phyloP scores from a whole-genome alignment of 1,140 invertebrate genomes.

The Leptinotarsa undecemlineata region DNA sequence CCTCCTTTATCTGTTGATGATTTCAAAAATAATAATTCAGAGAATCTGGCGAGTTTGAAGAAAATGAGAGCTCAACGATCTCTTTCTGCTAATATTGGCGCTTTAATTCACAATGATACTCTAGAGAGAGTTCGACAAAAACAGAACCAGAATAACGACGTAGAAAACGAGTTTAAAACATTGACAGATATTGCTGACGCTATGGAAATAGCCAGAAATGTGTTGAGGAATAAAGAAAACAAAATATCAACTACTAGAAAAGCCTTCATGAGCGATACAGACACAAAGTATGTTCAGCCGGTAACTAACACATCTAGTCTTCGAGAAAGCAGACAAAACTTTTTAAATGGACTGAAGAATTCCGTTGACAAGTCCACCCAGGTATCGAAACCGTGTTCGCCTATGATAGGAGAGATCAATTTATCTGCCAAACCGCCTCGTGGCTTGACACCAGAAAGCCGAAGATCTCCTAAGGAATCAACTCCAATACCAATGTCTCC shows the following conservation, averaged over 20 bases:
- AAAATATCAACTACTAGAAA: constrained; percentile 48
- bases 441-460: constrained; percentile 42
- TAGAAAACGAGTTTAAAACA: constrained; percentile 44
- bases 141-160: constrained; percentile 55
- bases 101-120: constrained; percentile 67
- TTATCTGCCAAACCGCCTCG: constrained; percentile 40
- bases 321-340: constrained; percentile 40
- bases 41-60: constrained; percentile 53
- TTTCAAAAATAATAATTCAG: constrained; percentile 47
- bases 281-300: constrained; percentile 32
- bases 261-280: constrained; percentile 52
- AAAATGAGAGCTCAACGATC: constrained; percentile 79
- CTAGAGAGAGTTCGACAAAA: constrained; percentile 62
- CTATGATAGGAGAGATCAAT: constrained; percentile 15
- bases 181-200: constrained; percentile 53
- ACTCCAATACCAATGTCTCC: constrained; percentile 43
- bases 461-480: constrained; percentile 43
- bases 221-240: constrained; percentile 51
- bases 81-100: constrained; percentile 78
- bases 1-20: constrained; percentile 50
- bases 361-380: background rate
- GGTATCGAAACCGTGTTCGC: constrained; percentile 18
- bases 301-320: constrained; percentile 25
- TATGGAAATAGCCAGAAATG: constrained; percentile 52
- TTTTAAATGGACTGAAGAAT: constrained; percentile 46